Conservation (phyloP, 1,140 invertebrate species). For the Geopemphigus sp. region DNA sequence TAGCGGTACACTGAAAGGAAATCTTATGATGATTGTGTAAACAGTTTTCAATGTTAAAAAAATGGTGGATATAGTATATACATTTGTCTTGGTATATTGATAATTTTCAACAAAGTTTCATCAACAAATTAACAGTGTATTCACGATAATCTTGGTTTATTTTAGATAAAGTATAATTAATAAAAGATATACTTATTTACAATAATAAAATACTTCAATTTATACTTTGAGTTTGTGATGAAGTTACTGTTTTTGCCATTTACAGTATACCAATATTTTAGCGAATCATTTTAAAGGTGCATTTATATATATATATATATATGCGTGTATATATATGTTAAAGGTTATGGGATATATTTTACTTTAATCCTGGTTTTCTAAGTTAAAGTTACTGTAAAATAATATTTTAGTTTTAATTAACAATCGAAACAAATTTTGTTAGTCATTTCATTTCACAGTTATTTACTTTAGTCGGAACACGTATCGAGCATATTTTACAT, state of each 20-base stretch:
- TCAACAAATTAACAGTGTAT: neutral
- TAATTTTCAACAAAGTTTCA: neutral
- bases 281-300: conserved; percentile 16
- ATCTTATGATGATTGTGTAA: neutral
- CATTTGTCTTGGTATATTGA: neutral
- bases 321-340: neutral
- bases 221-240: neutral
- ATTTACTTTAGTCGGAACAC: neutral
- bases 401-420: conserved; percentile 6
- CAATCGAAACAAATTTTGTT: neutral
- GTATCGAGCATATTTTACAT: neutral
- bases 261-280: conserved; percentile 13
- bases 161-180: too few species aligned
- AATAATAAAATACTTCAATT: neutral
- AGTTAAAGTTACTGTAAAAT: neutral
- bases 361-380: conserved; percentile 5
- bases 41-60: neutral
- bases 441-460: neutral
- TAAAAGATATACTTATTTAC: too few species aligned
- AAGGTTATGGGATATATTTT: conserved; percentile 12
- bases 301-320: neutral
- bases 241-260: neutral
- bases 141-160: neutral
- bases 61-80: neutral
- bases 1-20: neutral